Evolutionary conservation across 30 jellyfish, hydroid and myxozoan genomes (phyloP).

Genomic region (Haliclystus octoradiatus): DNA sequence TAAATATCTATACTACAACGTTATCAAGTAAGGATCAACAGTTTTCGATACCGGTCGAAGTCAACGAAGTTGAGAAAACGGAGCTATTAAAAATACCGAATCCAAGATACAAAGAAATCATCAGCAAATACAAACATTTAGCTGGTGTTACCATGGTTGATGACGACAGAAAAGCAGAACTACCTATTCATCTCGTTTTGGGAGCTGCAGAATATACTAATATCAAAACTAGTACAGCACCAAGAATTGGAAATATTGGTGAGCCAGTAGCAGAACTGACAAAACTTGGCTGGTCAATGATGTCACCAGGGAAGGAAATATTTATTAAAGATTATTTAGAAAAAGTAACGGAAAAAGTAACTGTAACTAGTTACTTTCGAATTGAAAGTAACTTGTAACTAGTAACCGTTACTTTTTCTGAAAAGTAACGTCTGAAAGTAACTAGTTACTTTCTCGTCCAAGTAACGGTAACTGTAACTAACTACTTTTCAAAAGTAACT

Average conservation of each 20-base stretch:
- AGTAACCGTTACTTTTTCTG: too few relatives aligned
- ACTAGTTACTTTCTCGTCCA: too few relatives aligned
- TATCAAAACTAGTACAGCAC: slow-evolving; percentile 16
- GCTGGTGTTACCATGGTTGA: slow-evolving; percentile 39
- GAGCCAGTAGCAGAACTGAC: slow-evolving; percentile 67
- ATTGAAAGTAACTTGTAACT: too few relatives aligned
- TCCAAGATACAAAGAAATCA: slow-evolving; percentile 33
- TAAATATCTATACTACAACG: slow-evolving; percentile 22
- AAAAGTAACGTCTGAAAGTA: too few relatives aligned
- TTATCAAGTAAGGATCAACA: slow-evolving; percentile 12
- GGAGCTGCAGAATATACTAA: slow-evolving; percentile 37
- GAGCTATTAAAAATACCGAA: slow-evolving; percentile 28
- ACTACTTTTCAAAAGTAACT: too few relatives aligned
- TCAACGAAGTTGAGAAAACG: slow-evolving; percentile 22
- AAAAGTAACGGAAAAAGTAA: too few relatives aligned
- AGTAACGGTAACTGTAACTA: too few relatives aligned
- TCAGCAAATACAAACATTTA: slow-evolving; percentile 28
- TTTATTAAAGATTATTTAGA: too few relatives aligned
- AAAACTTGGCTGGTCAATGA: slow-evolving; percentile 60
- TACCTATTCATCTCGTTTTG: slow-evolving; percentile 27
- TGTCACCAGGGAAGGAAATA: slow-evolving; percentile 58
- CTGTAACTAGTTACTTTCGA: too few relatives aligned
- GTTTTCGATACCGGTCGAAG: slow-evolving; percentile 22
- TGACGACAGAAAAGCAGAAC: slow-evolving; percentile 8
- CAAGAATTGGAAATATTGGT: slow-evolving; percentile 42